Base-by-base conservation (phyloP, 2,888 invertebrate genomes). In the Chrysomela aeneicollis region DNA sequence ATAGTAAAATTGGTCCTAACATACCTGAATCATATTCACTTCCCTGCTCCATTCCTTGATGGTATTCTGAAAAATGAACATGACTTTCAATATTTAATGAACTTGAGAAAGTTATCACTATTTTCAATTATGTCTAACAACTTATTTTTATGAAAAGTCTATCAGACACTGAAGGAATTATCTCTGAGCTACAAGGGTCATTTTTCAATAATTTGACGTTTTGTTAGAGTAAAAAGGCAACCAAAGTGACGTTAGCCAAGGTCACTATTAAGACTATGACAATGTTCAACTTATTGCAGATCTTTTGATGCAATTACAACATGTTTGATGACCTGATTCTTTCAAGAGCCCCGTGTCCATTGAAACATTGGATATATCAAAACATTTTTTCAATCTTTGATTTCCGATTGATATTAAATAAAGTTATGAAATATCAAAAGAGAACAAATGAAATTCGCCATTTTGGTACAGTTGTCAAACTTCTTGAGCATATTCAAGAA, bases 11-110 rank as follows among this genome's bases (percentile, higher is more conserved):
- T 12, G 1, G 26, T 46, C 26, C 46, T 17, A 26, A 66, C 86
- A 87, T 84, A 88, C 91, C 91, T 83, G 92, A 90, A 84, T 93
- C 93, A 85, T 92, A 93, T 82, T 92, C 92, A 80, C 90, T 89
- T 75, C 90, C 90, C 78, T 89, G 88, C 82, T 93, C 93, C 91
- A 92, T 91, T 79, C 89, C 90, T 84, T 87, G 87, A 82, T 92
- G 91, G 86, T 92, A 92, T 87, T 92, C 92, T 91, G 87, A 71
- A 87, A 87, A 67, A 69, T 54, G 64, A 66, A 59, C 59, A 50
- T 57, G 15, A 57, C 42, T n/a, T n/a, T 8, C 15, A 50, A 47
- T 47, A 22, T 46, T 9, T 42, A n/a, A 1, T 12, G 35, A 10
- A 8, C 22, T 59, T 4, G 12, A 5, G 30, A 59, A 30, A 22